Percentiles rank a stretch among this genome's conserved stretches.
Evolutionary conservation across 53 echinoderm and acorn worm species (phyloP).

Genomic region (Temnopleurus reevesii): DNA sequence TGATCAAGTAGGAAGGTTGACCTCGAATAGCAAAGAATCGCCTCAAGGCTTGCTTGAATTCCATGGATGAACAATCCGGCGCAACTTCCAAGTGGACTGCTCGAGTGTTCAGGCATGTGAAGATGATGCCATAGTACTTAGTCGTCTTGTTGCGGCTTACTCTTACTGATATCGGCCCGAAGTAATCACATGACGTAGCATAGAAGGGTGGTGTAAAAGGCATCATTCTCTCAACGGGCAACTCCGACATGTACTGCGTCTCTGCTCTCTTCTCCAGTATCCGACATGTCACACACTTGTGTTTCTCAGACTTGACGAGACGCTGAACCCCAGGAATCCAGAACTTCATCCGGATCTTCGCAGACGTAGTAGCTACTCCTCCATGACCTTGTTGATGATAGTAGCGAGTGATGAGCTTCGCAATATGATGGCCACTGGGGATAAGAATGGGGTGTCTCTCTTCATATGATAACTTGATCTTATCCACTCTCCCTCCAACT

Average conservation of each 20-base stretch:
- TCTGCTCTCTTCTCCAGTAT: too few relatives aligned
- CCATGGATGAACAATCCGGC: not conserved
- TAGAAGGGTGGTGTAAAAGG: too few relatives aligned
- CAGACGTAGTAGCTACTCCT: slow-evolving; percentile 72
- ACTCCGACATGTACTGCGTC: too few relatives aligned
- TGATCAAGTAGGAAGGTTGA: too few relatives aligned
- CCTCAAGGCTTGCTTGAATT: not conserved
- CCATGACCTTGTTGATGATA: slow-evolving; percentile 63
- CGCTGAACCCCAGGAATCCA: slow-evolving; percentile 66
- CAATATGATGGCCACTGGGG: slow-evolving; percentile 53
- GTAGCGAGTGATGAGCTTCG: slow-evolving; percentile 64
- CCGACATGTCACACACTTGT: too few relatives aligned
- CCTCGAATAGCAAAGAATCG: not conserved
- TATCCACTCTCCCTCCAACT: too few relatives aligned
- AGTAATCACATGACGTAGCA: too few relatives aligned
- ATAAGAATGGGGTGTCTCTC: slow-evolving; percentile 49
- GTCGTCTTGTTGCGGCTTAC: too few relatives aligned
- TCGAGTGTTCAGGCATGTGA: not conserved
- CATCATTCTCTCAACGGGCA: too few relatives aligned
- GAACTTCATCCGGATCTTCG: slow-evolving; percentile 61
- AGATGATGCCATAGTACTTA: slow-evolving; percentile 20
- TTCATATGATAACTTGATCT: too few relatives aligned
- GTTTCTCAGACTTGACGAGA: slow-evolving; percentile 67
- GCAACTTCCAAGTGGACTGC: not conserved
- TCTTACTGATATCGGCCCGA: too few relatives aligned